Evolutionary conservation across 2,113 vertebrate genomes (phyloP).

Genomic region (Atrichornis clamosus): DNA sequence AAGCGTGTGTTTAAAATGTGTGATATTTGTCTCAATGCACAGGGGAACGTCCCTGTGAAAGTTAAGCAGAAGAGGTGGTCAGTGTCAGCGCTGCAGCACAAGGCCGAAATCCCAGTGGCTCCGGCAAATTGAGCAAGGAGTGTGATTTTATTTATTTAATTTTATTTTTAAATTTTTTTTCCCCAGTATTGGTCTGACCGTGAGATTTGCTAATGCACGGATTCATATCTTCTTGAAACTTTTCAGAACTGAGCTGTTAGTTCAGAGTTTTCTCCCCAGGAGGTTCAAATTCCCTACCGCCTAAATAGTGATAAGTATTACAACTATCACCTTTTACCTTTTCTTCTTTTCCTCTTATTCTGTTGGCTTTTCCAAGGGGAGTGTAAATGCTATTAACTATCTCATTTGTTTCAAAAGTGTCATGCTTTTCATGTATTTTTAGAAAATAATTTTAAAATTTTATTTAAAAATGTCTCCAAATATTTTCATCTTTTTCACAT

Average conservation of each 20-base stretch:
- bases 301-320: not conserved
- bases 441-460: not conserved
- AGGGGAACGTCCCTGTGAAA: not conserved
- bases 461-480: not conserved
- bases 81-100: not conserved
- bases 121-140: not conserved
- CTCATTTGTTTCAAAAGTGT: not conserved
- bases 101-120: not conserved
- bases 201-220: not conserved
- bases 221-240: not conserved
- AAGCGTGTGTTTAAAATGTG: not conserved
- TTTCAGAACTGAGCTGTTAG: not conserved
- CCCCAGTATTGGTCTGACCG: not conserved
- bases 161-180: too few species aligned
- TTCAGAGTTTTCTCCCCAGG: not conserved
- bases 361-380: not conserved
- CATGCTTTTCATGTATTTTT: not conserved
- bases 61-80: not conserved
- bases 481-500: not conserved
- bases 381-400: not conserved
- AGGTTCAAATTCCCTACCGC: not conserved
- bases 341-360: not conserved
- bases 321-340: not conserved
- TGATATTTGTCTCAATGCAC: not conserved
- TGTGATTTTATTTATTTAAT: too few species aligned